Evolutionary conservation across 2,888 invertebrate genomes (phyloP).

Genomic region (Pterobdella sp.): DNA sequence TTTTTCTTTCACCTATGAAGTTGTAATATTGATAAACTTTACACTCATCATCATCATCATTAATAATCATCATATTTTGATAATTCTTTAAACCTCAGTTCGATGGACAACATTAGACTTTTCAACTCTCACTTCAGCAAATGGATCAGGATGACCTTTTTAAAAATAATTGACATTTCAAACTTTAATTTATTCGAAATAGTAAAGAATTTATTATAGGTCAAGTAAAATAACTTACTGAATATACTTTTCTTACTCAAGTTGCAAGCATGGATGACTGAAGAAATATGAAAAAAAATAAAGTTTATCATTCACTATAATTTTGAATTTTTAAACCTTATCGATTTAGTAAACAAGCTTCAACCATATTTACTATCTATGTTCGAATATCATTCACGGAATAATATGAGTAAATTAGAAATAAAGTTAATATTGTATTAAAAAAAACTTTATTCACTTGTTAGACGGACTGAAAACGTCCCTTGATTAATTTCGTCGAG

Average conservation of each 20-base stretch:
- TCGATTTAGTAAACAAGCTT: background rate
- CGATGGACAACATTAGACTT: background rate
- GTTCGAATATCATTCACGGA: background rate
- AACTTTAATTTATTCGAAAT: background rate
- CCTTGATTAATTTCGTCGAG: conserved; percentile 2
- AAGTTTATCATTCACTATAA: too few species aligned
- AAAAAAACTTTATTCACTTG: background rate
- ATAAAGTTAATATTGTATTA: background rate
- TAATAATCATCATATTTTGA: background rate
- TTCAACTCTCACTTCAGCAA: conserved; percentile 22
- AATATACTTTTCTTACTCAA: conserved; percentile 22
- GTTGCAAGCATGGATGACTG: conserved; percentile 23
- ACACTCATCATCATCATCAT: too few species aligned
- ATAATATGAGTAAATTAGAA: background rate
- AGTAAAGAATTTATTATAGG: background rate
- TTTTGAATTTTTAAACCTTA: too few species aligned
- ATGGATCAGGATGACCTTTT: conserved; percentile 20
- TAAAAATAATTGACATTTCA: background rate
- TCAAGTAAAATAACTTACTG: conserved; percentile 14
- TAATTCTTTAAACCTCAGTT: conserved; percentile 13
- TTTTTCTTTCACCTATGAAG: background rate
- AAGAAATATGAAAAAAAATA: too few species aligned
- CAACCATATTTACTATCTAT: background rate
- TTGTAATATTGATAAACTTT: too few species aligned
- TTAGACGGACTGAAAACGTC: conserved; percentile 1